Conservation (phyloP, 53 echinoderm and acorn worm genomes). For the Echinometra lucunter region DNA sequence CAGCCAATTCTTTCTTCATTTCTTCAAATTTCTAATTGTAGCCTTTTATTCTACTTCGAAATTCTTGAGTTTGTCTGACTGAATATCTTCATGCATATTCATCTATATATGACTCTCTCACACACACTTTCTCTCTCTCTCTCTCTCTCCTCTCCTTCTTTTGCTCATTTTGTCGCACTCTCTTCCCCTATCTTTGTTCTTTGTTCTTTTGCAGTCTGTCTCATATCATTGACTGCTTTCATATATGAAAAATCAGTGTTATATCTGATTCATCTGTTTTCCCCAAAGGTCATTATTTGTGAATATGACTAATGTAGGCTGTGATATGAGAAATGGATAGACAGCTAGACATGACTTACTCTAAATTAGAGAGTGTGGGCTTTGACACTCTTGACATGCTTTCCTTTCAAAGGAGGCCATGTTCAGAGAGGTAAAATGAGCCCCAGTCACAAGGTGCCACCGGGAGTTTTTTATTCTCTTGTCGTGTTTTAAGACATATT, state of each 20-base stretch:
- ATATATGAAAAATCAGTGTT: too few species aligned
- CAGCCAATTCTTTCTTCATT: background rate
- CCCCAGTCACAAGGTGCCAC: too few species aligned
- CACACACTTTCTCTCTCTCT: too few species aligned
- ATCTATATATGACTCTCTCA: too few species aligned
- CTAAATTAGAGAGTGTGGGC: background rate
- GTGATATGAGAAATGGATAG: background rate
- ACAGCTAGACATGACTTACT: background rate
- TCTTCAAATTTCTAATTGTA: too few species aligned
- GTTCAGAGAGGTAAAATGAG: too few species aligned
- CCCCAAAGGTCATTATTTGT: background rate
- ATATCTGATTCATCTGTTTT: too few species aligned
- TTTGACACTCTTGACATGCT: background rate
- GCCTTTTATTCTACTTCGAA: background rate
- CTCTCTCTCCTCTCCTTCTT: background rate
- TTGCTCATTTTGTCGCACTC: background rate
- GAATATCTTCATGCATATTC: too few species aligned
- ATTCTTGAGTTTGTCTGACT: background rate
- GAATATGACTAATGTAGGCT: background rate
- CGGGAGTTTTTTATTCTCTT: too few species aligned
- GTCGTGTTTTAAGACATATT: too few species aligned
- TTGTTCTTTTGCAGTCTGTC: too few species aligned
- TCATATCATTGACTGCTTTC: too few species aligned
- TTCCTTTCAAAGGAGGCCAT: background rate
- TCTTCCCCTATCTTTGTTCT: background rate